These are phyloP conservation scores for Hypocryptadius cinnamomeus DNA, from an alignment of 2,113 vertebrate genomes.

Conservation along the genomic window DNA sequence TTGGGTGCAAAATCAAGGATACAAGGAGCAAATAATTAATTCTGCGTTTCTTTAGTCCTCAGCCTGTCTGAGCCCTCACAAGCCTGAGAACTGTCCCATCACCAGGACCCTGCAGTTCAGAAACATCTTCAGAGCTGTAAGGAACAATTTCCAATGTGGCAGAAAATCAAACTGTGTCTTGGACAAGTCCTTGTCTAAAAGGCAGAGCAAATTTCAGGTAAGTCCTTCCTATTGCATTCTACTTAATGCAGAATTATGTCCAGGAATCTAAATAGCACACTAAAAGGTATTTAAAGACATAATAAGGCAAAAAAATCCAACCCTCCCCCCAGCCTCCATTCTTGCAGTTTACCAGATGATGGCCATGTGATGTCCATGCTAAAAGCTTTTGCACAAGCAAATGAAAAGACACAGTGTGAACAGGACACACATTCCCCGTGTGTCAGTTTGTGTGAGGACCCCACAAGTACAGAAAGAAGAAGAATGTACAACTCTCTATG, in stretches of 20 bases:
- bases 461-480: not conserved
- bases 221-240: not conserved
- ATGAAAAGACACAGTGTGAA: not conserved
- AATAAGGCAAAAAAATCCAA: not conserved
- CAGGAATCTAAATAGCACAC: not conserved
- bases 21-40: not conserved
- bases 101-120: fast-evolving
- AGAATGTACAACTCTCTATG: not conserved
- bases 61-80: not conserved
- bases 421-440: not conserved
- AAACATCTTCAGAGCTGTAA: not conserved
- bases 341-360: not conserved
- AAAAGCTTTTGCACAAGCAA: not conserved
- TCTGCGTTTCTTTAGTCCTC: not conserved
- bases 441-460: not conserved
- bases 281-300: not conserved
- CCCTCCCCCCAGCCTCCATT: not conserved
- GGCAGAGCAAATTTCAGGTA: not conserved
- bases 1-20: not conserved
- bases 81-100: not conserved
- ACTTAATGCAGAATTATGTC: not conserved
- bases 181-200: not conserved
- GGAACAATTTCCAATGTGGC: not conserved
- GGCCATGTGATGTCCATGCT: not conserved
- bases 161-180: not conserved